Percentiles rank a stretch among this genome's conserved stretches.
phyloP scores from a whole-genome alignment of 2,888 invertebrate species.

The Euproctis similis region DNA sequence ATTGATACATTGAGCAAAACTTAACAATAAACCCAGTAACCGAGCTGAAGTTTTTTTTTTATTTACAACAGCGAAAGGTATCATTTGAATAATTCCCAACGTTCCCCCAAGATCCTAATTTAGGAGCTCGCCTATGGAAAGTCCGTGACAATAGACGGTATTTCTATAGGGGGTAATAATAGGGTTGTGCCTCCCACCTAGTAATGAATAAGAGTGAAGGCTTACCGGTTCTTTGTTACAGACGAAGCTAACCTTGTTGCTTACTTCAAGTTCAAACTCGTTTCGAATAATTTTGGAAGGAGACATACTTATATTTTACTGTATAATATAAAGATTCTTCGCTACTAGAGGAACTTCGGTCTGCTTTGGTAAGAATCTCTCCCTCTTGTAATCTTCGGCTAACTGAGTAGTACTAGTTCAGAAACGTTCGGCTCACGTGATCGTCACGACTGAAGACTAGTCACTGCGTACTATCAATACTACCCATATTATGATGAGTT shows the following conservation, averaged over 20 bases:
- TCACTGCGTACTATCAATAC: no score
- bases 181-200: constrained; percentile 7
- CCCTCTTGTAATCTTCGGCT: no score
- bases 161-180: constrained; percentile 25
- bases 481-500: no score
- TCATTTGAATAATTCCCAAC: constrained; percentile 27
- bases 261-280: constrained; percentile 14
- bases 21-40: constrained; percentile 20
- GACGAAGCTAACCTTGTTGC: constrained; percentile 19
- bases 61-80: constrained; percentile 19
- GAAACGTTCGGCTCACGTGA: no score
- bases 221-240: constrained; percentile 19
- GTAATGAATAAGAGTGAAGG: constrained; percentile 22
- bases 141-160: constrained; percentile 34
- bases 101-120: constrained; percentile 31
- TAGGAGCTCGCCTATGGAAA: constrained; percentile 30
- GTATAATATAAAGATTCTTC: no score
- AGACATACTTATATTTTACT: no score
- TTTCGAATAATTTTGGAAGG: no score
- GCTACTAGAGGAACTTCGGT: no score
- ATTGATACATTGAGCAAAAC: constrained; percentile 5
- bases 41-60: constrained; percentile 21
- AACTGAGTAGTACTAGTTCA: no score
- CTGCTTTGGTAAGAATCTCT: no score
- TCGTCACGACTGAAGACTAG: no score